Evolutionary conservation across 2,888 invertebrate genomes (phyloP).

Genomic region (Erynnis tages): DNA sequence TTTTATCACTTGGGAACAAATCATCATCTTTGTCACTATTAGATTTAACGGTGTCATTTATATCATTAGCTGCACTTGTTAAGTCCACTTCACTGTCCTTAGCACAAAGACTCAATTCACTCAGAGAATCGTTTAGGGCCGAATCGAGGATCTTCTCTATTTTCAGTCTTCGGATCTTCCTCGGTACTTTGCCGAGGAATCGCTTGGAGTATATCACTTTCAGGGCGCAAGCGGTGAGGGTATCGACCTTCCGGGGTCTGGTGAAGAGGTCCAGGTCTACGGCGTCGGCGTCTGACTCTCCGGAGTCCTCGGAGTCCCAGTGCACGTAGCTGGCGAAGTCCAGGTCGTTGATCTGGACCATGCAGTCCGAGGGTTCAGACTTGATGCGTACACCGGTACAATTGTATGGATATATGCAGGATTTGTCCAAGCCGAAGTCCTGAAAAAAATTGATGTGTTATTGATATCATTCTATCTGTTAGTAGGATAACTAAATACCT

Average conservation of each 20-base stretch:
- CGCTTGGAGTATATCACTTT: slow-evolving; percentile 57
- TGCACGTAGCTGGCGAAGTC: slow-evolving; percentile 42
- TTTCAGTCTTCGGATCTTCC: slow-evolving; percentile 44
- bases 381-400: slow-evolving; percentile 40
- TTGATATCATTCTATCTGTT: no score
- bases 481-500: no score
- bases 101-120: slow-evolving; percentile 4
- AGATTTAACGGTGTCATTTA: not conserved
- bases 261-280: slow-evolving; percentile 29
- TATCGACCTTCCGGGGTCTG: slow-evolving; percentile 38
- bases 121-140: slow-evolving; percentile 33
- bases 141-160: slow-evolving; percentile 38
- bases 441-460: slow-evolving; percentile 35
- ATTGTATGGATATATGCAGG: slow-evolving; percentile 54
- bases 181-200: slow-evolving; percentile 52
- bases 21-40: slow-evolving; percentile 29
- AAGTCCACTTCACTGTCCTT: not conserved
- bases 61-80: no score
- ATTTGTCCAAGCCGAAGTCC: slow-evolving; percentile 56
- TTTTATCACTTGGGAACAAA: slow-evolving; percentile 42
- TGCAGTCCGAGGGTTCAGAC: slow-evolving; percentile 45
- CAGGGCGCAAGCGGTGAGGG: slow-evolving; percentile 46
- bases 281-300: slow-evolving; percentile 3
- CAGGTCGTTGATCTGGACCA: slow-evolving; percentile 55
- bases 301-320: slow-evolving; percentile 54